phyloP scores from a whole-genome alignment of 2,888 invertebrate species.

The Cheilosia grossa region DNA sequence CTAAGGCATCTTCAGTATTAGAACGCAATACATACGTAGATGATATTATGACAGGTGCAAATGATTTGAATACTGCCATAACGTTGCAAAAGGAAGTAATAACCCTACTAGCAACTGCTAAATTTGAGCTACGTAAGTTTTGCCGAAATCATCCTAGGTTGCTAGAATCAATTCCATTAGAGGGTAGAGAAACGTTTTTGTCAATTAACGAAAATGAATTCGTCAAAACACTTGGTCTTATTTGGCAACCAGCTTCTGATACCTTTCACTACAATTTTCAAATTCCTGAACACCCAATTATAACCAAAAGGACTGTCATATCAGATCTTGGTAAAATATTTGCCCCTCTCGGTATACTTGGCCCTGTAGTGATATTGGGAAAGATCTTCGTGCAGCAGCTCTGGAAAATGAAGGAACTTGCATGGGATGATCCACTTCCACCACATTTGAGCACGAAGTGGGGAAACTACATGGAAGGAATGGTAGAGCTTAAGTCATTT shows the following conservation, averaged over 20 bases:
- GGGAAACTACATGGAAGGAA: slow-evolving; percentile 23
- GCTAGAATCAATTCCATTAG: slow-evolving; percentile 29
- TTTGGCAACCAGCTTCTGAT: slow-evolving; percentile 25
- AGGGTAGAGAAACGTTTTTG: slow-evolving; percentile 24
- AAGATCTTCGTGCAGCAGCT: slow-evolving; percentile 43
- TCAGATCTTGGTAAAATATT: slow-evolving; percentile 44
- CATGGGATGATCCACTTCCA: slow-evolving; percentile 35
- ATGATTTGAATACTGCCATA: slow-evolving; percentile 53
- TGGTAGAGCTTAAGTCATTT: slow-evolving; percentile 21
- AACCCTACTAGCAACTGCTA: slow-evolving; percentile 28
- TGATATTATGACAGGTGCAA: slow-evolving; percentile 70
- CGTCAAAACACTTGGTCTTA: slow-evolving; percentile 2
- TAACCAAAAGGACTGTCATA: slow-evolving; percentile 15
- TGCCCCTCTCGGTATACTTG: slow-evolving; percentile 37
- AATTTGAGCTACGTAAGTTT: slow-evolving; percentile 65
- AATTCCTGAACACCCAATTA: background rate
- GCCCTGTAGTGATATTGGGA: slow-evolving; percentile 34
- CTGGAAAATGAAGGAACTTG: slow-evolving; percentile 15
- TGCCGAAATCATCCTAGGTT: slow-evolving; percentile 49
- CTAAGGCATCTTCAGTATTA: slow-evolving; percentile 56
- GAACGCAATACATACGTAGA: slow-evolving; percentile 71
- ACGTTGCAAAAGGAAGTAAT: slow-evolving; percentile 47
- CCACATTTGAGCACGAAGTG: slow-evolving; percentile 32
- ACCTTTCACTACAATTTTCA: slow-evolving; percentile 10
- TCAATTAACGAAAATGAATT: background rate